Evolutionary conservation across 2,797 vertebrate genomes (phyloP), one percentile per base, ranked within the genome.

Genomic region (Centroberyx gerrardi): DNA sequence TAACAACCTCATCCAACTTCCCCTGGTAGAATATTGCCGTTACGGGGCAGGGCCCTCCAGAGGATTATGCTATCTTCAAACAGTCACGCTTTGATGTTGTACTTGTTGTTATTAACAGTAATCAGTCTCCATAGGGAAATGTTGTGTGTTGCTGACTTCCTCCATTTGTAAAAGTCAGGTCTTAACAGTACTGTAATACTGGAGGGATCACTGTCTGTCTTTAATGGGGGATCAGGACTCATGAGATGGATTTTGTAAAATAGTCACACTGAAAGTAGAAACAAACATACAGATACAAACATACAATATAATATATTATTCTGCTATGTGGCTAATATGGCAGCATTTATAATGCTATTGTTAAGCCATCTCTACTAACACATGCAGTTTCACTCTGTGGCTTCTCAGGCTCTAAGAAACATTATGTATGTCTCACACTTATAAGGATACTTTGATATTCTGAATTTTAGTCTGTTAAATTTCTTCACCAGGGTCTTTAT

Each of bases 51-150:
- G 62, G 68, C 53, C 78, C 85, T 59, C 58, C 18, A 13, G 75
- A 68, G 68, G 9, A 64, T 73, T 67, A 68, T 63, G 61, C 70
- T 87, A 88, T 90, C 76, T 81, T 71, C 56, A 88, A 78, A 76
- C 68, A 38, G 51, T 56, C 54, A 62, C 66, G 73, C 83, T 90
- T 88, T 84, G 88, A 92, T 88, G 87, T 83, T 84, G 73, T 48
- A 68, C 70, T 76, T 62, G 22, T 56, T 64, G 44, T 73, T 78
- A 76, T 44, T 38, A 76, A 82, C 55, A 28, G 56, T 78, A 33
- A 85, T 79, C 62, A 49, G 53, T 36, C 49, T 71, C 76, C 75
- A 36, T 14, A 15, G 72, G 84, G 74, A 88, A 77, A 77, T 64
- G 62, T 22, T 72, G 44, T 53, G 17, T 55, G 75, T 36, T 78